Evolutionary conservation across 2,113 vertebrate species (phyloP), one percentile per base, ranked within the genome.

Genomic region (Psophia crepitans): DNA sequence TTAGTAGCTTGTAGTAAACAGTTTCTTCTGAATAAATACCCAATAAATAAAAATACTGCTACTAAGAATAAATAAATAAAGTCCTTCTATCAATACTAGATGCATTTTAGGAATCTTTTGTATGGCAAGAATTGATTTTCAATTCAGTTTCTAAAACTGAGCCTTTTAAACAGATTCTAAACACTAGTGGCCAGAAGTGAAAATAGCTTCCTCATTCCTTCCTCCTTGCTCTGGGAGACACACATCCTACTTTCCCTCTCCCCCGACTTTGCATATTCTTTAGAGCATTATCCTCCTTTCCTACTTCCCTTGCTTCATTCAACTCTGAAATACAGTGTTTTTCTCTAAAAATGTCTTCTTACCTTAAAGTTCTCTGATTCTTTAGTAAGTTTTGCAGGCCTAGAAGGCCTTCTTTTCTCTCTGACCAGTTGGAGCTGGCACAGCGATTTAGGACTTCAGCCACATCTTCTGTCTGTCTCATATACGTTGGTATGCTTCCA

Each of bases 381-480:
- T 99, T 99, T 0, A 99, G n/a, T 48, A 99, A 97, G 26, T 98
- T 98, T 86, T 99, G 99, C 22, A 99, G 98, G 61, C 99, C 99
- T 43, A 99, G 91, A 12, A 99, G 98, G 12, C 99, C 99, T 96
- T 99, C 99, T 70, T 99, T 99, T 94, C 99, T 99, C 96, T 99
- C 99, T 32, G 99, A 99, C 99, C 99, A 99, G 96, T 99, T 99
- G 95, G 99, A 98, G 77, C 99, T 99, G 69, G 99, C 99, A 88
- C 99, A 99, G 74, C 99, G 98, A 88, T 99, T 99, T 57, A 99
- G 98, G 91, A 99, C 99, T 97, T 99, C 99, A 5, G 99, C 99
- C 82, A 99, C 99, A 3, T 99, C 99, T 92, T 99, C 99, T 0
- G 99, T 99, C 97, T 99, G 99, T 26, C 99, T 98, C 99, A 99